Conservation (phyloP, 2,888 invertebrate species). For the Dilophus febrilis region DNA sequence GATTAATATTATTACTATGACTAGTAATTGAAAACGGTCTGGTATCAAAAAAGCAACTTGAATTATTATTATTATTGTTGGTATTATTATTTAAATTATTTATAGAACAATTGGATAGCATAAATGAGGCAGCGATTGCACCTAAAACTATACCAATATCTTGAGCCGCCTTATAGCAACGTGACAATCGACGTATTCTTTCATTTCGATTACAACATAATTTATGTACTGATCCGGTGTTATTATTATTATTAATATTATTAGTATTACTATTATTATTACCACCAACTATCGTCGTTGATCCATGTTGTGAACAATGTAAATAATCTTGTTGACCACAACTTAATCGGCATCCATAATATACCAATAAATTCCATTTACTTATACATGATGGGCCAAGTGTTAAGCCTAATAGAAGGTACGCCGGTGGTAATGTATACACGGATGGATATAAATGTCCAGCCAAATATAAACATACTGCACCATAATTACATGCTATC, state of each 20-base stretch:
- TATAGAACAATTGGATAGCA: constrained; percentile 17
- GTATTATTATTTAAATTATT: constrained; percentile 1
- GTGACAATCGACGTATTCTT: constrained; percentile 33
- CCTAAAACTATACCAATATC: constrained; percentile 40
- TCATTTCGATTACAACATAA: constrained; percentile 28
- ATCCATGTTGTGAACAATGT: too few relatives aligned
- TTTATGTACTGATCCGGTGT: constrained; percentile 24
- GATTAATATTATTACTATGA: constrained; percentile 3
- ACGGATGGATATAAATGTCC: constrained; percentile 40
- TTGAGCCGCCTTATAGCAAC: constrained; percentile 37
- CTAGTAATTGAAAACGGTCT: not conserved
- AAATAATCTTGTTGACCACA: constrained; percentile 26
- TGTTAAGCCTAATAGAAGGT: constrained; percentile 37
- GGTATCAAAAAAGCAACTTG: constrained; percentile 1
- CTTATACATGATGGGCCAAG: constrained; percentile 31
- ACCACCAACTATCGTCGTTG: constrained; percentile 12
- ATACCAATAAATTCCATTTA: constrained; percentile 25
- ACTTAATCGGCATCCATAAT: constrained; percentile 25
- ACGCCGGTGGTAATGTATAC: constrained; percentile 35
- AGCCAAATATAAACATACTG: constrained; percentile 40
- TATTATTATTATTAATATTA: too few relatives aligned
- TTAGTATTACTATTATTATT: too few relatives aligned
- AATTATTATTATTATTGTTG: constrained; percentile 1
- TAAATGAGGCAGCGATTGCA: constrained; percentile 33
- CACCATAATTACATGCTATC: constrained; percentile 33